Evolutionary conservation across 2,888 invertebrate species (phyloP), one percentile per base, ranked within the genome.

Genomic region (Lasioglossum malachurum): DNA sequence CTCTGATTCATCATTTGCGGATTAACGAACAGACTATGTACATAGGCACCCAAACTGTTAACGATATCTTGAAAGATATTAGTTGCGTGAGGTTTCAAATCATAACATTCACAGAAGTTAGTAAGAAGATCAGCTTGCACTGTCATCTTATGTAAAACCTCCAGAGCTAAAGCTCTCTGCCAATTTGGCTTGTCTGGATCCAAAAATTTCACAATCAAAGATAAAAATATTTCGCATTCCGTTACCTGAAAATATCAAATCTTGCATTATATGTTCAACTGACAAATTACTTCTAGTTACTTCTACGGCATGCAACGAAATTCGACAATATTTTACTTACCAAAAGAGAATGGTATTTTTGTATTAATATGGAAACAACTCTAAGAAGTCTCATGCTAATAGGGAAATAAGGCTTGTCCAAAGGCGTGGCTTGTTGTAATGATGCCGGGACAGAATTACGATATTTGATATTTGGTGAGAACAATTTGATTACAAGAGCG

Each of bases 391-490:
- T 96, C 98, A 99, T 98, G 93, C 99, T 98, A 93, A 99, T 98
- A 2, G 99, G 99, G 96, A 99, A 99, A 96, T 98, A 98, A 0
- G 99, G 99, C 88, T 99, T 98, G 94, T 99, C 99, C 75, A 97
- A 96, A 38, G 97, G 96, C 14, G 97, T 96, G 38, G 97, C 96
- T 90, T 97, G 97, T 92, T 97, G 96, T 80, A 96, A 96, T 90
- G 96, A 96, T 53, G 96, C 96, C 87, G 96, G 96, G 82, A 96
- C 95, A 35, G 95, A 95, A 87, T 96, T 96, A 74, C 98, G 97
- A 95, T 98, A 99, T 94, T 99, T 99, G n/a, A 99, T 98, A 95
- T 99, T 99, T 19, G 99, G 99, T 41, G 99, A 99, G 95, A 99
- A 99, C 85, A 99, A 96, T 95, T 99, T 98, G 90, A 99, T 99